phyloP scores from a whole-genome alignment of 1,140 invertebrate species.

The Drosophila kohkoa region DNA sequence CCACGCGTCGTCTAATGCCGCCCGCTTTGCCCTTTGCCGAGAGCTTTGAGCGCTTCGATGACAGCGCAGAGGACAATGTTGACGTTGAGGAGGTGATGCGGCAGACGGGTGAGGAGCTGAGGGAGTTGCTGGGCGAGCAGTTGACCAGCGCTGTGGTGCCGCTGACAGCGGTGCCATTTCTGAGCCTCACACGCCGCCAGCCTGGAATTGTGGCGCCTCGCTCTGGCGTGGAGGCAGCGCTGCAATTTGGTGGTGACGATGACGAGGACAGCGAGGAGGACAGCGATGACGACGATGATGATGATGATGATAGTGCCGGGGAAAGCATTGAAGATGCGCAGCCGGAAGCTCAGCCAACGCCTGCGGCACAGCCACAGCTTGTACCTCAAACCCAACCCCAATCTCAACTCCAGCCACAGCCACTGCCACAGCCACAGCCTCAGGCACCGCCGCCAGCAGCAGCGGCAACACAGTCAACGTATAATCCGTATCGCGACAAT shows the following conservation, averaged over 20 bases:
- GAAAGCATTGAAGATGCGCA: background rate
- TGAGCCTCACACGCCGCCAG: conserved; percentile 27
- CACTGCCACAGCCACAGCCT: background rate
- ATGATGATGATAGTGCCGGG: conserved; percentile 10
- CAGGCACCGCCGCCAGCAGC: too few species aligned
- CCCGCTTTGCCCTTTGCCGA: conserved; percentile 25
- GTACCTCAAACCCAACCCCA: background rate
- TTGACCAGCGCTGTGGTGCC: conserved; percentile 57
- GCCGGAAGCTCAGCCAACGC: background rate
- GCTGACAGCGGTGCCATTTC: conserved; percentile 45
- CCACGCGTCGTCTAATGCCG: conserved; percentile 18
- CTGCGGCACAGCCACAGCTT: background rate
- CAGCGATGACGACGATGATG: conserved; percentile 27
- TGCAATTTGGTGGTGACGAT: conserved; percentile 38
- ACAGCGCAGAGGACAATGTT: background rate
- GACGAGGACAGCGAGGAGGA: conserved; percentile 30
- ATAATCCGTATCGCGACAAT: conserved; percentile 71
- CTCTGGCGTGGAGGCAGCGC: conserved; percentile 35
- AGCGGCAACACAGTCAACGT: conserved; percentile 13
- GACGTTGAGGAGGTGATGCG: background rate
- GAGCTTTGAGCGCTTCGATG: conserved; percentile 40
- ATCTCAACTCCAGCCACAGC: background rate
- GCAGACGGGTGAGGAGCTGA: conserved; percentile 47
- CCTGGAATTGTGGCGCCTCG: conserved; percentile 56
- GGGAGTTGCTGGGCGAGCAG: conserved; percentile 54